Conservation (phyloP, 2,888 invertebrate species). For the Eilema sororculum region DNA sequence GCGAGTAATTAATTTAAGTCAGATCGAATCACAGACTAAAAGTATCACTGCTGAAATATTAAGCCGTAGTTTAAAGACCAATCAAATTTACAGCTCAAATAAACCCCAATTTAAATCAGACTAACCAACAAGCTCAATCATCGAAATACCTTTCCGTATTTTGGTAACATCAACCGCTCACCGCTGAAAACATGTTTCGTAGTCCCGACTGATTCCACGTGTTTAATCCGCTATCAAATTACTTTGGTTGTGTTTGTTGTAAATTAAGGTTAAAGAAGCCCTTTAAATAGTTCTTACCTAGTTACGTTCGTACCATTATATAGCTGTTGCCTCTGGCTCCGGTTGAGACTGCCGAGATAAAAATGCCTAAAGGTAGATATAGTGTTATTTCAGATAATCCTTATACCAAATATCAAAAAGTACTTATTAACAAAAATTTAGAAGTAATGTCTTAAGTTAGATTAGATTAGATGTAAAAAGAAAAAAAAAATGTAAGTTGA, state of each 20-base stretch:
- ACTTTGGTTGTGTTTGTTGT: background rate
- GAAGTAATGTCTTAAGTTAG: too few species aligned
- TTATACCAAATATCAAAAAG: too few species aligned
- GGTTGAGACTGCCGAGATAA: too few species aligned
- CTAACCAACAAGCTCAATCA: conserved; percentile 31
- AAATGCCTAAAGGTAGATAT: too few species aligned
- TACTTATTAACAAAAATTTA: too few species aligned
- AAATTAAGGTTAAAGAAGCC: background rate
- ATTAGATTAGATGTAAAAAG: too few species aligned
- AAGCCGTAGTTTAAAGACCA: background rate
- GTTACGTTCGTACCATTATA: background rate
- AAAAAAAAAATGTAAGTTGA: too few species aligned
- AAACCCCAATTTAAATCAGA: conserved; percentile 22
- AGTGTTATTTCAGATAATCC: too few species aligned
- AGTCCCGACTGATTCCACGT: conserved; percentile 5
- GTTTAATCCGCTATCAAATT: background rate
- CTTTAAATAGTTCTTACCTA: background rate
- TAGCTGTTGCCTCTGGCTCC: too few species aligned
- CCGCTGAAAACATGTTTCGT: conserved; percentile 19
- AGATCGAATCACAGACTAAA: background rate
- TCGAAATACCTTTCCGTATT: conserved; percentile 31
- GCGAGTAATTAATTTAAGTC: background rate
- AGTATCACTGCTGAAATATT: background rate
- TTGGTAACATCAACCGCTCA: conserved; percentile 35
- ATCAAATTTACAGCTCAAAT: conserved; percentile 1